Conservation (phyloP, 2,797 vertebrate genomes). For the Oreochromis grahami region DNA sequence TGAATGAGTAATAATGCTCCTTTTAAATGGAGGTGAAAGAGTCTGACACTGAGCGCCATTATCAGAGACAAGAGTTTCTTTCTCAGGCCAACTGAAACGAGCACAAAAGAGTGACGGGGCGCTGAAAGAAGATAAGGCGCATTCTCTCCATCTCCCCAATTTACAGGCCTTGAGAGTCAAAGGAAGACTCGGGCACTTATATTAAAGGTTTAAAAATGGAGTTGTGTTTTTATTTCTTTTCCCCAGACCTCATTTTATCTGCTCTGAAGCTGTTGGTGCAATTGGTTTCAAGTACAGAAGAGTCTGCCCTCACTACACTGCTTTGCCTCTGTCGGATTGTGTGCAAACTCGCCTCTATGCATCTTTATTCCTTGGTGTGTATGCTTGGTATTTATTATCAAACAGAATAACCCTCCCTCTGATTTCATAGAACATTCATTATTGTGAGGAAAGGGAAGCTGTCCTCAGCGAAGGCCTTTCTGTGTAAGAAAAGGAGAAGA, state of each 20-base stretch:
- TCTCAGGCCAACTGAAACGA: constrained; percentile 34
- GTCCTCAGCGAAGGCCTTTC: background rate
- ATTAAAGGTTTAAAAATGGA: constrained; percentile 61
- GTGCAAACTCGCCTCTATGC: background rate
- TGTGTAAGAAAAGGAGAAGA: background rate
- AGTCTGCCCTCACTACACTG: background rate
- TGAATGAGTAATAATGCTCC: constrained; percentile 20
- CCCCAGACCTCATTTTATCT: constrained; percentile 45
- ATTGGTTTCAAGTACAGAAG: constrained; percentile 42
- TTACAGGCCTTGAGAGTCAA: constrained; percentile 53
- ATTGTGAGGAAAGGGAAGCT: background rate
- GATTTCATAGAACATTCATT: background rate
- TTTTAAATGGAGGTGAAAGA: constrained; percentile 44
- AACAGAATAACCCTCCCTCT: background rate
- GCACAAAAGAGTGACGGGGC: constrained; percentile 53
- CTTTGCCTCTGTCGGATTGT: background rate
- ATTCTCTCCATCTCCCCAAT: constrained; percentile 56
- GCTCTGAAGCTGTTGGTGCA: constrained; percentile 30
- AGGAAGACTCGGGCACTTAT: constrained; percentile 27
- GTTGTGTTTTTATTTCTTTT: constrained; percentile 41
- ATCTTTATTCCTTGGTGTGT: background rate
- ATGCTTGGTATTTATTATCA: background rate
- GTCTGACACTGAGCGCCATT: constrained; percentile 35
- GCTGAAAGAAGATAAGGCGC: constrained; percentile 60
- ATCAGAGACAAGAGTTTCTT: constrained; percentile 47